Percentiles rank a stretch among this genome's conserved stretches.
Evolutionary conservation across 2,888 invertebrate species (phyloP).

Genomic region (Tenthredo livida): DNA sequence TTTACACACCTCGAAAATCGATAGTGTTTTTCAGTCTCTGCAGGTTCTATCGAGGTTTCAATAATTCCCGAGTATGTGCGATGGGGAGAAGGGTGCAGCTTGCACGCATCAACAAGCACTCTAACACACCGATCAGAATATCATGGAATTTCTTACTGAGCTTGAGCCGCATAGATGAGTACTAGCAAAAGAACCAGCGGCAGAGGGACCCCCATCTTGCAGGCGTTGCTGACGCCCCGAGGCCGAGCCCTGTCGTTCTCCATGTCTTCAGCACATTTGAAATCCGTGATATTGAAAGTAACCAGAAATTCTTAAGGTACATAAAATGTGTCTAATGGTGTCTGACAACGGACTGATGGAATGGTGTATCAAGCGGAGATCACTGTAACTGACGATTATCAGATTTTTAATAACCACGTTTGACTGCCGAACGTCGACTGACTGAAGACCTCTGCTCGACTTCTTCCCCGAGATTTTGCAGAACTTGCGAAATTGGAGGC

Average conservation of each 20-base stretch:
- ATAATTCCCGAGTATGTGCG: background rate
- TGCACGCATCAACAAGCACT: background rate
- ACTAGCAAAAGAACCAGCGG: constrained; percentile 68
- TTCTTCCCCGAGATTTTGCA: constrained; percentile 74
- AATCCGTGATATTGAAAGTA: constrained; percentile 34
- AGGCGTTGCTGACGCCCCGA: constrained; percentile 64
- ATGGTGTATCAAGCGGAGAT: constrained; percentile 27
- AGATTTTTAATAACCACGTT: constrained; percentile 34
- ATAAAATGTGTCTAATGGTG: background rate
- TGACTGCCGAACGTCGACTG: constrained; percentile 62
- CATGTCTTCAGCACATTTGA: constrained; percentile 66
- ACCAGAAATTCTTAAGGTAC: background rate
- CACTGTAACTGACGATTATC: background rate
- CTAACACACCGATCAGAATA: constrained; percentile 52
- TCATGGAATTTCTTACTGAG: constrained; percentile 71
- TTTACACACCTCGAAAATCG: background rate
- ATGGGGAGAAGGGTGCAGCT: constrained; percentile 32
- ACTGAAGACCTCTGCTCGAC: constrained; percentile 58
- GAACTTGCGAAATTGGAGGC: constrained; percentile 73
- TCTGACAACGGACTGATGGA: background rate
- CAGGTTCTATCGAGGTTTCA: background rate
- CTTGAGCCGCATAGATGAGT: constrained; percentile 67
- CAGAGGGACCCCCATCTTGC: constrained; percentile 64
- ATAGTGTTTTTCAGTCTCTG: background rate
- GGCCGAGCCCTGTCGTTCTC: constrained; percentile 59